Base-by-base conservation (phyloP, 2,113 vertebrate genomes). In the Peromyscus maniculatus region DNA sequence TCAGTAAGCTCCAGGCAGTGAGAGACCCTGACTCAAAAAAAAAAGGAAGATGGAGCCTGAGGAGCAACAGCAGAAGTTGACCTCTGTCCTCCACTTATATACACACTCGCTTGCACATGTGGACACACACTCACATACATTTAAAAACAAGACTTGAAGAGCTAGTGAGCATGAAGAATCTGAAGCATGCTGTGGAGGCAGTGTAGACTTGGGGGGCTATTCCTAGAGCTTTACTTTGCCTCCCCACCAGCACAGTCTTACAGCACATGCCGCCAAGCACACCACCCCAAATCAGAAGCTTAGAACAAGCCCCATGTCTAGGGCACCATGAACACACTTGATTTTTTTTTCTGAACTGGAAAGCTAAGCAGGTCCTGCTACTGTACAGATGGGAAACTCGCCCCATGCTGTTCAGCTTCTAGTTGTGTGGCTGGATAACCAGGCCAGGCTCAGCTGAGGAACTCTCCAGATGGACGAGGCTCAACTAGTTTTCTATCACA, bases 221-320 rank as follows among this genome's bases (percentile, higher is more conserved):
- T 64, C 91, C 71, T 71, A 72, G 93, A 97, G 86, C 46, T 26
- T 39, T 6, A 55, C 28, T 95, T 72, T 72, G 62, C 52, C 64
- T 89, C 84, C 26, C 33, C 17, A 46, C 5, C 80, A 93, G 11
- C 43, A 24, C 52, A 33, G 59, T 74, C 84, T 72, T 77, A n/a
- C 7, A 5, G 19, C 71, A 72, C n/a, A 69, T 21, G 64, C 15
- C 33, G 0, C 28, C 39, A 69, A 77, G 36, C 46, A 72, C 87
- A 77, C 55, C 52, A 39, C 36, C 39, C 66, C 43, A 49, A 91
- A 24, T 46, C 17, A 28, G 43, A 36, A 39, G 66, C 72, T 95
- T 69, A 69, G 78, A 84, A 84, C 52, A 93, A 59, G 39, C 9
- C 36, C 67, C 11, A 15, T 26, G 36, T 57, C 7, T 72, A 26